Base-by-base conservation (phyloP, 2,113 vertebrate species). In the Lamprotornis superbus region DNA sequence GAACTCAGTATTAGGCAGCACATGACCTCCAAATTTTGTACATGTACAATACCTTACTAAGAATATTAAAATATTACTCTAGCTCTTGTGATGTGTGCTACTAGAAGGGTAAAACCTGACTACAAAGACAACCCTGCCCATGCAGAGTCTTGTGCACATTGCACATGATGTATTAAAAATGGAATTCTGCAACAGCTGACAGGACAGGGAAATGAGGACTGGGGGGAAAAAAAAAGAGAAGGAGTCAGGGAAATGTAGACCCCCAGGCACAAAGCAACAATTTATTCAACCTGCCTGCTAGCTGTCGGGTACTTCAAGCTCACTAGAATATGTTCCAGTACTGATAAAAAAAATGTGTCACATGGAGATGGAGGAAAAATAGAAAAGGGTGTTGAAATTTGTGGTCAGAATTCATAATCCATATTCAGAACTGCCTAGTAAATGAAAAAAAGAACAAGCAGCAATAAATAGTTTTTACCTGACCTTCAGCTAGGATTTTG, bases 221-320 rank as follows among this genome's bases (percentile, higher is more conserved):
- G 60, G 17, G 17, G 14, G 17, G 2, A 33, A 60, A 77, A 68
- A 68, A 71, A 92, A 81, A 47, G 14, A 63, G 42, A 55, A 96
- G 73, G 18, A 90, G 16, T 33, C 70, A 80, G 70, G 70, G 49
- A 96, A 96, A 94, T 60, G 27, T 27, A 94, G 83, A 86, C 44
- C 78, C 53, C 35, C 23, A 94, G 87, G 71, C 33, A 93, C 56
- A 87, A 40, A 89, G 59, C 64, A 93, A 71, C 30, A 91, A 93
- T 95, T 97, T 94, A 94, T 92, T 95, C 68, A 91, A 40, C 17
- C 40, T 93, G 77, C 53, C 60, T 93, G 84, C 78, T 83, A 93
- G 47, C 70, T 95, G 90, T 94, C 39, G 17, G 60, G 12, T 85
- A 65, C 61, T 95, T 95, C 59, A 87, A 76, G 81, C 83, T 90